These are phyloP conservation scores for Chelmon rostratus DNA, from an alignment of 2,797 vertebrate species.

Conservation along the genomic window DNA sequence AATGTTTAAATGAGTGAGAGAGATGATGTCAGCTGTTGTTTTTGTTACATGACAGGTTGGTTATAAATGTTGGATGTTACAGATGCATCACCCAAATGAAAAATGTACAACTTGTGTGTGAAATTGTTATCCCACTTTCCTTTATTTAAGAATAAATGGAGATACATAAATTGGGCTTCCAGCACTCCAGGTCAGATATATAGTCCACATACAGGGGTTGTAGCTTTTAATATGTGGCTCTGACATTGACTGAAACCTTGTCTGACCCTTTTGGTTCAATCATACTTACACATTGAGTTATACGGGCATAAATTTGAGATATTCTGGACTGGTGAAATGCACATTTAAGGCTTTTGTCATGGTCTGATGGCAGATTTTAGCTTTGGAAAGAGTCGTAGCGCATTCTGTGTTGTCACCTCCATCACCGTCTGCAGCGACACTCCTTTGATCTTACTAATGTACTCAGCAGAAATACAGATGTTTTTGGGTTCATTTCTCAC, in stretches of 20 bases:
- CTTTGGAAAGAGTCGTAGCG: conserved; percentile 92
- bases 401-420: conserved; percentile 91
- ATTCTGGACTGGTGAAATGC: background rate
- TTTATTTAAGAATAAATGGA: conserved; percentile 36
- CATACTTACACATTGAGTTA: background rate
- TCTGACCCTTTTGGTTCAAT: background rate
- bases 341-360: conserved; percentile 42
- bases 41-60: conserved; percentile 11
- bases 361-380: conserved; percentile 82
- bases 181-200: background rate
- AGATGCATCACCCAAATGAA: conserved; percentile 20
- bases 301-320: background rate
- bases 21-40: conserved; percentile 11
- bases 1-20: background rate
- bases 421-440: conserved; percentile 91
- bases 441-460: conserved; percentile 92
- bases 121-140: conserved; percentile 14
- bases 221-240: background rate
- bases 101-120: conserved; percentile 32
- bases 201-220: background rate
- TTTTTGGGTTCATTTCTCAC: conserved; percentile 96
- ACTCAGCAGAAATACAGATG: conserved; percentile 90
- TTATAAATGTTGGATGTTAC: conserved; percentile 25
- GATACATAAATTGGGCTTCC: conserved; percentile 8
- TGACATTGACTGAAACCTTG: background rate